phyloP scores from a whole-genome alignment of 1,140 invertebrate genomes.

The Arctopsyche grandis region DNA sequence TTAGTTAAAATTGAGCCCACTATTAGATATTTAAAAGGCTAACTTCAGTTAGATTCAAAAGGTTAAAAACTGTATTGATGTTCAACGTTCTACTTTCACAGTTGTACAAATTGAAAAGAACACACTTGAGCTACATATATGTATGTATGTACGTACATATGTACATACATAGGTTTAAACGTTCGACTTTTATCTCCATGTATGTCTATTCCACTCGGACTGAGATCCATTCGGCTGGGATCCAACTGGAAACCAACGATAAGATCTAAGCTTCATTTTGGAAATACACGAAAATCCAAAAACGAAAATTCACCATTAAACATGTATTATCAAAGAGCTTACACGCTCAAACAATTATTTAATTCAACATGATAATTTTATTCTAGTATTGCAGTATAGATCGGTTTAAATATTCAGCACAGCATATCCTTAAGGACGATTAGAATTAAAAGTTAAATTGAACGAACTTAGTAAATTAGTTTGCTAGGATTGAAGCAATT shows the following conservation, averaged over 20 bases:
- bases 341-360: too few relatives aligned
- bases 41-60: background rate
- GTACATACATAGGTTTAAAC: constrained; percentile 1
- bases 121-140: background rate
- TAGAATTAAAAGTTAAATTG: too few relatives aligned
- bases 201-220: background rate
- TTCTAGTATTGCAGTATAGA: too few relatives aligned
- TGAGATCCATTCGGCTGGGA: constrained; percentile 9
- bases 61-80: background rate
- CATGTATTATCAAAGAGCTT: too few relatives aligned
- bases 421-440: too few relatives aligned
- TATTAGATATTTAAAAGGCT: too few relatives aligned
- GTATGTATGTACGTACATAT: background rate
- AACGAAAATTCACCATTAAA: background rate
- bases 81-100: background rate
- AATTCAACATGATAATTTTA: too few relatives aligned
- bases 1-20: too few relatives aligned
- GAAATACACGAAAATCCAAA: constrained; percentile 1
- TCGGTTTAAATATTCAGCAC: too few relatives aligned
- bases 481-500: too few relatives aligned
- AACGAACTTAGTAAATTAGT: too few relatives aligned
- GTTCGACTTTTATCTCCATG: constrained; percentile 31
- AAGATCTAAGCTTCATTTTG: background rate
- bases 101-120: constrained; percentile 32
- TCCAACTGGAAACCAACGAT: constrained; percentile 24